Percentiles rank a stretch among this genome's conserved stretches.
Conservation (phyloP, 2,888 invertebrate species). For the Pristionchus japonicus region DNA sequence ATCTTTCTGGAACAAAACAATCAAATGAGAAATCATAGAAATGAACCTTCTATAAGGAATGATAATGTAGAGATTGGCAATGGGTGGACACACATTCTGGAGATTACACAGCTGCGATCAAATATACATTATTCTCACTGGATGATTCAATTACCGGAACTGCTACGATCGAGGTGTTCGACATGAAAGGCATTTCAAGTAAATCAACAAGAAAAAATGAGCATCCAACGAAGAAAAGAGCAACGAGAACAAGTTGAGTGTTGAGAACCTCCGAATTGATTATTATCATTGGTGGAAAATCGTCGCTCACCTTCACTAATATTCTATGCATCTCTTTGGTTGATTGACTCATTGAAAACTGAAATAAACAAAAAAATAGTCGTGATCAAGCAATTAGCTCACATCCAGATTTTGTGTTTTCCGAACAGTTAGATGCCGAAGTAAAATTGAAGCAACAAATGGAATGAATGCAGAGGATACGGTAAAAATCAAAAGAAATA, state of each 20-base stretch:
- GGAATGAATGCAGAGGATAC: neutral
- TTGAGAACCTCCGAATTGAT: neutral
- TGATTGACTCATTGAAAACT: neutral
- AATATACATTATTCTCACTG: neutral
- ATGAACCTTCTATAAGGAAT: neutral
- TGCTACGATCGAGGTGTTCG: neutral
- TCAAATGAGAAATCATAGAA: no score
- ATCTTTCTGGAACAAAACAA: no score
- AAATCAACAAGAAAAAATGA: neutral
- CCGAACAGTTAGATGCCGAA: neutral
- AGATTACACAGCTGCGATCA: neutral
- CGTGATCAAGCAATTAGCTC: neutral
- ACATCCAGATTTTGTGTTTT: neutral
- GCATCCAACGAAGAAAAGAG: neutral
- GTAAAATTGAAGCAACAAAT: neutral
- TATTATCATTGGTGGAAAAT: no score
- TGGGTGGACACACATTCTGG: neutral
- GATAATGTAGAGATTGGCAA: neutral
- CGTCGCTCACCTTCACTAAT: neutral
- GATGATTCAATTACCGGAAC: neutral
- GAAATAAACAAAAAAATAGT: neutral
- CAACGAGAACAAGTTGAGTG: neutral
- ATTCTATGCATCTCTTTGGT: neutral
- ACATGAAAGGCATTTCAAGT: neutral
- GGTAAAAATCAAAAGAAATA: neutral